These are phyloP conservation scores for Setipinna tenuifilis DNA, from an alignment of 2,797 vertebrate species.

Conservation along the genomic window DNA sequence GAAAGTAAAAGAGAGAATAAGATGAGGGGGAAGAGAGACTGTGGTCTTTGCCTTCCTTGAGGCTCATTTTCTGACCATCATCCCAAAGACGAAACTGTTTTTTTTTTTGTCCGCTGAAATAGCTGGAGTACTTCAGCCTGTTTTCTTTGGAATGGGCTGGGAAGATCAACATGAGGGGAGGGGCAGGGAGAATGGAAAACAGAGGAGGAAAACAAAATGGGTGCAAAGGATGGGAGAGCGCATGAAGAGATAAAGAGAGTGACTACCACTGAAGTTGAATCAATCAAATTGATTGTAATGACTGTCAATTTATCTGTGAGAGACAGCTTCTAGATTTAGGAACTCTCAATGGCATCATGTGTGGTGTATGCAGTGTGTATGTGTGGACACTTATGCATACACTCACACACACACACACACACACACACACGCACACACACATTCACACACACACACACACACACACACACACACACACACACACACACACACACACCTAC, in stretches of 20 bases:
- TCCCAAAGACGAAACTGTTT: slow-evolving; percentile 38
- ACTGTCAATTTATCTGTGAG: background rate
- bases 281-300: background rate
- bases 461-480: background rate
- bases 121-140: slow-evolving; percentile 31
- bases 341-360: background rate
- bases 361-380: background rate
- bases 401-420: background rate
- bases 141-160: slow-evolving; percentile 31
- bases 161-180: slow-evolving; percentile 27
- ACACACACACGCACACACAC: background rate
- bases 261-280: background rate
- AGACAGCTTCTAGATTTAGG: background rate
- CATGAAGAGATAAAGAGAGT: background rate
- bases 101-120: slow-evolving; percentile 34
- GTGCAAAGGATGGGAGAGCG: background rate
- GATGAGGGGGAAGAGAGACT: background rate
- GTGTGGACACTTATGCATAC: background rate
- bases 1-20: background rate
- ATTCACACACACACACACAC: background rate
- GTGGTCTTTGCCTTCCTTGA: slow-evolving; percentile 3
- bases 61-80: slow-evolving; percentile 30
- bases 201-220: background rate
- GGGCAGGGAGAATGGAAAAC: background rate
- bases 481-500: background rate